Conservation (phyloP, 2,797 vertebrate species). For the Urophycis tenuis region DNA sequence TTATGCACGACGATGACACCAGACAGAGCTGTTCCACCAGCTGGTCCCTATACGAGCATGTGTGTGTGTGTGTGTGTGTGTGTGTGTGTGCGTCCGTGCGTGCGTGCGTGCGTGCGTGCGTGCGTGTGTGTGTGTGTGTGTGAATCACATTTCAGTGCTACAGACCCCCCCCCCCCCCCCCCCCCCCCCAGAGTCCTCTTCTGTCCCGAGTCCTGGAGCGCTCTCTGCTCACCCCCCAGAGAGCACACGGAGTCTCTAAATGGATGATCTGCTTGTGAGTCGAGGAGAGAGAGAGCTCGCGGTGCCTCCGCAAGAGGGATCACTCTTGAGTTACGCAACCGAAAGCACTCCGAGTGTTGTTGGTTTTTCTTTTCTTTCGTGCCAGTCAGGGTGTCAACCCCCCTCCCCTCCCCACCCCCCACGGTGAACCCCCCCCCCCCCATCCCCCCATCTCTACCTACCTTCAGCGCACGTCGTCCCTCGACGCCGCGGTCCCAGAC, state of each 20-base stretch:
- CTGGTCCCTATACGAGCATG: background rate
- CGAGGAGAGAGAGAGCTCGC: no score
- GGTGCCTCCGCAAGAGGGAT: background rate
- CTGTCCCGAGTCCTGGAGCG: background rate
- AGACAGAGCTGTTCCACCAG: background rate
- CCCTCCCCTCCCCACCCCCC: no score
- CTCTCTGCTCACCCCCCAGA: no score
- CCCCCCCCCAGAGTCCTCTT: background rate
- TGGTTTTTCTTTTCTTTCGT: no score
- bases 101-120: conserved; percentile 30
- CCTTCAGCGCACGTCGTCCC: no score
- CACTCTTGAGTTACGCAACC: background rate
- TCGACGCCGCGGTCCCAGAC: no score
- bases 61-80: conserved; percentile 25
- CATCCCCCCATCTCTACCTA: no score
- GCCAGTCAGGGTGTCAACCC: no score
- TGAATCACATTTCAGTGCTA: background rate
- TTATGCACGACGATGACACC: background rate
- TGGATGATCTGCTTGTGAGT: background rate
- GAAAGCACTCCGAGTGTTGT: no score
- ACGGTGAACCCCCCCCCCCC: no score
- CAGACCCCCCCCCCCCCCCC: background rate
- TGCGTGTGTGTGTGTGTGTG: background rate
- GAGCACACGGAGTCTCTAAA: background rate
- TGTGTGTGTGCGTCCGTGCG: conserved; percentile 9